Evolutionary conservation across 2,797 vertebrate species (phyloP), one percentile per base, ranked within the genome.

Genomic region (Hemitrygon akajei): DNA sequence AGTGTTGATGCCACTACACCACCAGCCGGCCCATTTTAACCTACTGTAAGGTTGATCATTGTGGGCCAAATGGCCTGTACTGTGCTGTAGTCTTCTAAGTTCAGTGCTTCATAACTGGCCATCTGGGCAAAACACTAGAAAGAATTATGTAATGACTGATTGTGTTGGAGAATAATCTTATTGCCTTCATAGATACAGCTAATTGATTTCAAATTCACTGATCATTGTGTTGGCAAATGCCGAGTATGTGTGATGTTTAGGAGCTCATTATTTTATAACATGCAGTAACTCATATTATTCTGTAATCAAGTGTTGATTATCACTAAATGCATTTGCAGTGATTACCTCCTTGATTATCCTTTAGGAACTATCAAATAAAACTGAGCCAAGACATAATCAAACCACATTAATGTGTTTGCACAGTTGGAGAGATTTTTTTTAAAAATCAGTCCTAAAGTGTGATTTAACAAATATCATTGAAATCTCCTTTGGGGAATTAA

Each of bases 261-360:
- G 60, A 37, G 20, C 86, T 89, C 63, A 89, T 89, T 89, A 89
- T 63, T 69, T 89, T 89, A 69, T 34, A 89, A 34, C 86, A 89
- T 69, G 66, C n/a, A 89, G 86, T 89, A 89, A 89, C 60, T 69
- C 30, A 66, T 89, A 89, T 69, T 69, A 30, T 37, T 75, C 71
- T 56, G 91, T 93, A 93, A 93, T 93, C 27, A 93, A 93, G 91
- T 76, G 66, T 76, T 93, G 69, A 40, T 73, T 75, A 30, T 92
- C 91, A 47, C 22, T 92, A 37, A 75, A 30, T 93, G 73, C 37
- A 75, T 76, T 93, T 47, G 25, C 91, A 76, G 34, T 93, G 71
- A 93, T 76, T 93, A 76, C 22, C 12, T 18, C 37, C 63, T 75
- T 93, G 91, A 93, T 93, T 73, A 93, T 73, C 40, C 91, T 93